Evolutionary conservation across 1,140 invertebrate species (phyloP).

Genomic region (Drosophila athabasca): DNA sequence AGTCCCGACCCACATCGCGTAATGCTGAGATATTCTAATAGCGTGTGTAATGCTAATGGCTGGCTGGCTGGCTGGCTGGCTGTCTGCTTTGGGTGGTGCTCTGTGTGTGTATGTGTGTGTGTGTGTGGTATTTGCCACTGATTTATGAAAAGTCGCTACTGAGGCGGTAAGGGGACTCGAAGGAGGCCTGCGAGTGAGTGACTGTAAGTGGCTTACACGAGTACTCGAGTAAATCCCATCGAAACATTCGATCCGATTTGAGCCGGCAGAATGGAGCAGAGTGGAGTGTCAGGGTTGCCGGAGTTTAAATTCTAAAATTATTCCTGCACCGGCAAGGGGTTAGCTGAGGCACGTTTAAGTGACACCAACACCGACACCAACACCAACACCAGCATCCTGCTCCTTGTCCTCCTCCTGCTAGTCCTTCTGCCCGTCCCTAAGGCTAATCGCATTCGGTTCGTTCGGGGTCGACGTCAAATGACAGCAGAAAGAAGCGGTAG

Average conservation of each 20-base stretch:
- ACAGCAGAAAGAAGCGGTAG: conserved; percentile 11
- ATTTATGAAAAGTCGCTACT: conserved; percentile 51
- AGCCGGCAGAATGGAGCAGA: background rate
- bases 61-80: background rate
- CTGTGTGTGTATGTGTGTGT: conserved; percentile 15
- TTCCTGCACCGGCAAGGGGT: conserved; percentile 53
- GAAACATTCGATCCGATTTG: conserved; percentile 5
- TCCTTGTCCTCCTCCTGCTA: no score
- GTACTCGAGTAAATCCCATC: background rate
- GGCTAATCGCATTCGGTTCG: conserved; percentile 58
- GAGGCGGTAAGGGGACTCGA: no score
- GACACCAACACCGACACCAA: background rate
- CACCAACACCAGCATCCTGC: background rate
- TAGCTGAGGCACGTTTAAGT: conserved; percentile 16
- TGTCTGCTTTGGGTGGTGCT: background rate
- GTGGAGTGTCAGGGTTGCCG: no score
- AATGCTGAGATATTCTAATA: conserved; percentile 73
- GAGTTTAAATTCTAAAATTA: conserved; percentile 15
- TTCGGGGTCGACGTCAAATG: conserved; percentile 19
- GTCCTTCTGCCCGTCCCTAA: no score
- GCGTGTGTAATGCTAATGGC: conserved; percentile 71
- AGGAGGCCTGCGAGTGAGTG: conserved; percentile 7
- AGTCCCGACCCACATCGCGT: conserved; percentile 17
- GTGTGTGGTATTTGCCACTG: conserved; percentile 42
- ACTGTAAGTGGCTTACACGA: conserved; percentile 41